Evolutionary conservation across 2,113 vertebrate species (phyloP).

Genomic region (Rhineura floridana): DNA sequence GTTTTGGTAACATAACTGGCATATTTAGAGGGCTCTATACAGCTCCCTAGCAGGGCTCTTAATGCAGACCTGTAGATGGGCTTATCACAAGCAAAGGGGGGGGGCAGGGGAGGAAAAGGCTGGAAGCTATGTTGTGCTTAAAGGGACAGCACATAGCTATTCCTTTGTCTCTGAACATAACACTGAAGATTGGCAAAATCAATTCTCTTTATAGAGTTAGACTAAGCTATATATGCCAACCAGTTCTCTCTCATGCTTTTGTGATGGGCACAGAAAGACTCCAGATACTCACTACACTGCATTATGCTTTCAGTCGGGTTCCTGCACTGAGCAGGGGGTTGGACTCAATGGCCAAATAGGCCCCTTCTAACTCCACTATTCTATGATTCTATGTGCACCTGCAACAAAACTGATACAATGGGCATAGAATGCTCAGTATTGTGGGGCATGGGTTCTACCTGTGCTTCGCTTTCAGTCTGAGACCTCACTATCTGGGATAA

Average conservation of each 20-base stretch:
- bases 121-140: not conserved
- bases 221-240: not conserved
- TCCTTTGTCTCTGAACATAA: not conserved
- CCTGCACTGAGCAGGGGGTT: no score
- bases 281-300: not conserved
- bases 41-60: not conserved
- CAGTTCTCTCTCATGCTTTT: no score
- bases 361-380: no score
- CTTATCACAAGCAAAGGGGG: not conserved
- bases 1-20: not conserved
- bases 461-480: not conserved
- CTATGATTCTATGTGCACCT: not conserved
- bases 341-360: no score
- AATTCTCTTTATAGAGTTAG: not conserved
- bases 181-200: not conserved
- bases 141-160: not conserved
- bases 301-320: no score
- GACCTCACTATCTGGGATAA: no score
- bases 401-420: not conserved
- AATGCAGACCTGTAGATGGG: not conserved
- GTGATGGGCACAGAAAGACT: not conserved
- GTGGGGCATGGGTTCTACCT: no score
- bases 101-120: not conserved
- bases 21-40: not conserved
- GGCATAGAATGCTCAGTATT: not conserved